Evolutionary conservation across 2,113 vertebrate genomes (phyloP).

Genomic region (Argyrosomus japonicus): DNA sequence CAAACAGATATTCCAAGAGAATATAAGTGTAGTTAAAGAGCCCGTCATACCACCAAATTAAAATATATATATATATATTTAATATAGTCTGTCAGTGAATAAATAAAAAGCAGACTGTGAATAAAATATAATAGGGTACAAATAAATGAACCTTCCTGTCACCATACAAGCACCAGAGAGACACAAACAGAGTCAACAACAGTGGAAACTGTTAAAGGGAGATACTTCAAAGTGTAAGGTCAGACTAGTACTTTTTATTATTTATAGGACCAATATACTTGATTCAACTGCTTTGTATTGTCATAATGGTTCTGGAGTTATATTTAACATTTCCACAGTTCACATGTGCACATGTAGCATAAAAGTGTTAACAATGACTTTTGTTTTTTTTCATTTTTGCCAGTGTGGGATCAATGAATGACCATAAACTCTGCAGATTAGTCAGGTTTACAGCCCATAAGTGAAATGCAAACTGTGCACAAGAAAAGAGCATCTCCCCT

Average conservation of each 20-base stretch:
- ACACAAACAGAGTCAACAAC: neutral
- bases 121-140: neutral
- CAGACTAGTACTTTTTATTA: neutral
- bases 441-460: neutral
- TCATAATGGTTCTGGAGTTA: neutral
- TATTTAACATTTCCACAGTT: neutral
- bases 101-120: neutral
- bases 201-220: neutral
- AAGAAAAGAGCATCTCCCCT: neutral
- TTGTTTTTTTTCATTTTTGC: neutral
- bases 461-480: neutral
- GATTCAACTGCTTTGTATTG: neutral
- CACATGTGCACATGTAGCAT: neutral
- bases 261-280: neutral
- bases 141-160: neutral
- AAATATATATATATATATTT: too few relatives aligned
- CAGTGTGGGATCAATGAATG: neutral
- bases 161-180: neutral
- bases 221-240: neutral
- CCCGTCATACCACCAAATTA: neutral
- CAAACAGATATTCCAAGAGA: neutral
- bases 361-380: too few relatives aligned
- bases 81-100: neutral
- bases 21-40: neutral
- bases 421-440: neutral